These are phyloP conservation scores for Nettapus auritus DNA, from an alignment of 2,113 vertebrate species.

Conservation along the genomic window DNA sequence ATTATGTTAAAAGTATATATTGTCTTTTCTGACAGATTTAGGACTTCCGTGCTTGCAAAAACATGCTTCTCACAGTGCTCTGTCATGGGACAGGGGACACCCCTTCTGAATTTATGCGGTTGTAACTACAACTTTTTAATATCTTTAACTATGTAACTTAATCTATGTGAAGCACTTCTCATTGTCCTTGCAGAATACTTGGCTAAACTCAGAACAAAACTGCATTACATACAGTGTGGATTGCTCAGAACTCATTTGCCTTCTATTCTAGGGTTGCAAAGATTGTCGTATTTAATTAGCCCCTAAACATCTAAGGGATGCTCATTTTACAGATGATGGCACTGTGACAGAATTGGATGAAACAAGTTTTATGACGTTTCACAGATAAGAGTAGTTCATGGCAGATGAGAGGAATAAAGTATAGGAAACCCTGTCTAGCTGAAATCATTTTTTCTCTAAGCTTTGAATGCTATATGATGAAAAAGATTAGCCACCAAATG, in stretches of 20 bases:
- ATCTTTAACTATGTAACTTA: not conserved
- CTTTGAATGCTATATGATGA: not conserved
- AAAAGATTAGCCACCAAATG: not conserved
- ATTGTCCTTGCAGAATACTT: not conserved
- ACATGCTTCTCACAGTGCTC: not conserved
- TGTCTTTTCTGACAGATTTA: not conserved
- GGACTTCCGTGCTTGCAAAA: not conserved
- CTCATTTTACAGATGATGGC: not conserved
- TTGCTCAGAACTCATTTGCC: not conserved
- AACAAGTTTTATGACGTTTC: not conserved
- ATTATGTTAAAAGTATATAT: not conserved
- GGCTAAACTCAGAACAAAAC: not conserved
- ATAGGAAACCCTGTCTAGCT: not conserved
- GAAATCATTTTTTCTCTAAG: not conserved
- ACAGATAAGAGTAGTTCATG: not conserved
- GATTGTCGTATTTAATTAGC: constrained; percentile 2
- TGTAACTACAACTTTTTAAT: not conserved
- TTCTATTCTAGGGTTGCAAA: not conserved
- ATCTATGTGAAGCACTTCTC: not conserved
- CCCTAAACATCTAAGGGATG: not conserved
- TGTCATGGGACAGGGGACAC: not conserved
- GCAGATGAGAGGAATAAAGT: not conserved
- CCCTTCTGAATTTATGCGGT: not conserved
- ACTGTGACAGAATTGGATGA: not conserved
- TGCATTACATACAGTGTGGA: not conserved